Base-by-base conservation (phyloP, 64 coral and sea anemone genomes). In the Dendrophyllia cribrosa region DNA sequence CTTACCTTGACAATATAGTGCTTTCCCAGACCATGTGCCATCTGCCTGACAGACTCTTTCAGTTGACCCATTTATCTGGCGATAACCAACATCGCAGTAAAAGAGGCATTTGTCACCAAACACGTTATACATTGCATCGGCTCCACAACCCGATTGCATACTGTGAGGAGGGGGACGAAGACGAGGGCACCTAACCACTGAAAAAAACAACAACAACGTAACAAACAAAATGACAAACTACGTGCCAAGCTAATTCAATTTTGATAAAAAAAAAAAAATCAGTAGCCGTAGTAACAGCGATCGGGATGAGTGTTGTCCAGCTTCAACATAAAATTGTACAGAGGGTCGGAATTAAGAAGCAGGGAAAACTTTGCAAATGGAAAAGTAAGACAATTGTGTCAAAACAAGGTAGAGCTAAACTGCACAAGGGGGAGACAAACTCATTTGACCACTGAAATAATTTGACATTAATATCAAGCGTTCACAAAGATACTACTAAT, bases 101-200 rank as follows among this genome's bases (percentile, higher is more conserved):
- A 75, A 75, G 7, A 75, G 86, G 59, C 86, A 88, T 59, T 75
- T 88, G 26, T 75, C 86, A 43, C 86, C 86, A 63, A 88, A 88
- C 14, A 58, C 45, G 70, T 88, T 69, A 7, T 58, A 13, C 51
- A 61, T n/a, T 23, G 70, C 34, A 74, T 25, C 46, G 72, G 16
- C 6, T 20, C 44, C 47, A 58, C 86, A 88, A n/a, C 86, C 72
- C 13, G 70, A 43, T 47, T 72, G 58, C 15, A 63, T 25, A 15
- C 86, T 59, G 59, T 88, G 26, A 20, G 58, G 8, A 2, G 86
- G 72, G 26, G 51, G 52, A 25, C 17, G 25, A 17, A 76, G 67
- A 17, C 10, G 5, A 26, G 72, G 86, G 45, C 86, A 88, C 23
- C 52, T 88, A 16, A 77, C 74, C 4, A 76, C 86, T 88, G 14